Base-by-base conservation (phyloP, 2,888 invertebrate species). In the Drosophila acutilabella region DNA sequence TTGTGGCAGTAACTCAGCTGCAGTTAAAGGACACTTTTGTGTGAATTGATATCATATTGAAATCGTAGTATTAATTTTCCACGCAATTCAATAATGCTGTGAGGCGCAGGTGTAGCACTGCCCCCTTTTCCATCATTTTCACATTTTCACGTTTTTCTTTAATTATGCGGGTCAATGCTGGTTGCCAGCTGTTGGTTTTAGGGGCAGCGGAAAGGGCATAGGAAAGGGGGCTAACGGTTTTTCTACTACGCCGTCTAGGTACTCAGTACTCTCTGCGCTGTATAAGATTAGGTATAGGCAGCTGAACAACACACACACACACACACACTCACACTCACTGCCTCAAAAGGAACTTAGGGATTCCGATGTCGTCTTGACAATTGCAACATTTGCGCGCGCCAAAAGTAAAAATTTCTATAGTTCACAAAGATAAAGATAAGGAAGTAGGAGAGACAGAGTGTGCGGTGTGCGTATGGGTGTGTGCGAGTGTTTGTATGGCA, bases 341-440 rank as follows among this genome's bases (percentile, higher is more conserved):
- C 16, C 40, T 36, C 8, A 26, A 10, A 54, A 13, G 20, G 14
- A 20, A 36, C 62, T 41, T 44, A 81, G 81, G 81, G 66, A 84
- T 84, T 78, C 66, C 76, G 69, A 70, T 60, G 64, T 54, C 73
- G 78, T 78, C 78, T 83, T 68, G 71, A 71, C 87, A 87, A 85
- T 85, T 85, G 84, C 84, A 84, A 75, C 89, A 89, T 85, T 88
- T 88, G 69, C 84, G 84, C 89, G 87, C 89, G 89, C 89, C 73
- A 81, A 85, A 84, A 88, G 61, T 66, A 66, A 67, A 66, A 67
- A 60, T 71, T 74, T 66, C 74, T 66, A 70, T 64, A 67, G 69
- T 72, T 64, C 60, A 84, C 70, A 60, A 70, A 71, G 64, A 61
- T 42, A 64, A 38, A 50, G 73, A 69, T 59, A 76, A 69, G 62